phyloP scores from a whole-genome alignment of 2,888 invertebrate species.

The Melolontha melolontha region DNA sequence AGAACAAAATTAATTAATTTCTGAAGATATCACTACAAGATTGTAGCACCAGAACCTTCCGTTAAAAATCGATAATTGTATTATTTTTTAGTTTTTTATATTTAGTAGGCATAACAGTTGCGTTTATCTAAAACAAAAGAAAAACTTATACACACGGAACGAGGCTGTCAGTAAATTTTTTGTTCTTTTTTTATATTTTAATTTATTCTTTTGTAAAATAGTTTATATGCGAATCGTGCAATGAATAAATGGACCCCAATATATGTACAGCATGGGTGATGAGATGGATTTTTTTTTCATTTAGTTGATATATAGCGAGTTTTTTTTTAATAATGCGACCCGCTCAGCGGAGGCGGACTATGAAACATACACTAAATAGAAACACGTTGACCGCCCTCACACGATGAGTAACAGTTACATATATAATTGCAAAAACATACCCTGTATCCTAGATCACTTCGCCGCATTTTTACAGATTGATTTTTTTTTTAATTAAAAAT shows the following conservation, averaged over 20 bases:
- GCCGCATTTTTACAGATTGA: conserved; percentile 68
- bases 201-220: conserved; percentile 4
- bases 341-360: conserved; percentile 56
- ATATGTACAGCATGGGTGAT: conserved; percentile 61
- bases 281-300: conserved; percentile 30
- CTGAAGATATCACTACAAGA: no score
- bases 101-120: conserved; percentile 3
- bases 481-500: conserved; percentile 55
- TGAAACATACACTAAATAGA: conserved; percentile 55
- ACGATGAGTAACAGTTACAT: conserved; percentile 68
- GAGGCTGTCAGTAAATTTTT: no score
- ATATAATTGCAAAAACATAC: conserved; percentile 94
- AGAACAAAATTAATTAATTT: no score
- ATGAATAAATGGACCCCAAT: conserved; percentile 61
- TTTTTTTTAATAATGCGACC: no score
- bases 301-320: conserved; percentile 32
- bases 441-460: conserved; percentile 92
- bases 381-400: conserved; percentile 60
- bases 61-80: no score
- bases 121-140: no score
- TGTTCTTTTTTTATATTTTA: conserved; percentile 9
- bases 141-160: no score
- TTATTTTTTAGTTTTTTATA: no score
- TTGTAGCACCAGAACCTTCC: no score
- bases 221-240: background rate